Evolutionary conservation across 2,113 vertebrate genomes (phyloP), one percentile per base, ranked within the genome.

Genomic region (Coptodon rendalli): DNA sequence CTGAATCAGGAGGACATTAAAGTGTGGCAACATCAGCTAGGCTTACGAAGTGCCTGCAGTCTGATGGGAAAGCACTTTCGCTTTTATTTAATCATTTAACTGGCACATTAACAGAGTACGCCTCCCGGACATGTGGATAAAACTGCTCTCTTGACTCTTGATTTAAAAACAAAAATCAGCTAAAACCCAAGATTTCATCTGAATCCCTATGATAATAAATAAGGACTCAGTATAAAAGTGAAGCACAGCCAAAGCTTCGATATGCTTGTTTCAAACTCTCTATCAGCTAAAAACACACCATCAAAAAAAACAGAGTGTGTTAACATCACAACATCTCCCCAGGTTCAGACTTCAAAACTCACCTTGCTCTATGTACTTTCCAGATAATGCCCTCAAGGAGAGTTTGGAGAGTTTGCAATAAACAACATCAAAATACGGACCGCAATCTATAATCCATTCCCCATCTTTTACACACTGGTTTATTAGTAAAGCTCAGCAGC

Each of bases 381-480:
- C 45, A 80, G 80, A 88, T 79, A 88, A 90, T 79, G 68, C 87
- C 91, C 88, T 88, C 66, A 85, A 87, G 87, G 86, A 89, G 54
- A 81, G 91, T 91, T 94, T 92, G 89, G 66, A 84, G 31, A 88
- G 56, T 93, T 88, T 93, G 87, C 85, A 93, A 93, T 92, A 91
- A 90, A 89, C 86, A 91, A 89, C 93, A 90, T 95, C 85, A 92
- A 91, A 94, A 95, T 85, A 84, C 54, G 7, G 27, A 79, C 48
- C 82, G 6, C 87, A 88, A 94, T 94, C 94, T 92, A 91, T 93
- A 93, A 89, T 90, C 91, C 57, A 91, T 89, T 92, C 80, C 76
- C 53, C 31, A 85, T 89, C 86, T 90, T 92, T 80, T 86, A 84
- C 87, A 82, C 45, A 22, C 78, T 11, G 78, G 92, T 89, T 89